Conservation (phyloP, 1,140 invertebrate genomes). For the Protaetia brevitarsis region DNA sequence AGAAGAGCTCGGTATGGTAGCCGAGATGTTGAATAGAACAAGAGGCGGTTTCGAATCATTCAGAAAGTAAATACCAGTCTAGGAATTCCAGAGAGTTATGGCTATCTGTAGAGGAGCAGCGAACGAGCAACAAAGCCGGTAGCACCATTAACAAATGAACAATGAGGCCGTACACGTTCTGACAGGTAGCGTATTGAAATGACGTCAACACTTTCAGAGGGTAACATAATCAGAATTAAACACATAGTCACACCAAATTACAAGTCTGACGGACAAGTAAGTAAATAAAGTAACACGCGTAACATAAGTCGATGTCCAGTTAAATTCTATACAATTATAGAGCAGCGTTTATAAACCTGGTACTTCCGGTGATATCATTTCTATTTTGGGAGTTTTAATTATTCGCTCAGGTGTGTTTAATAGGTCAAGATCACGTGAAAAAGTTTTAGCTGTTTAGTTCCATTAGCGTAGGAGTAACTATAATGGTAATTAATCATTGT, state of each 20-base stretch:
- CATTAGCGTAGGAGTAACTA: too few relatives aligned
- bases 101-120: neutral
- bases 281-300: conserved; percentile 28
- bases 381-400: too few relatives aligned
- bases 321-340: neutral
- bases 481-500: too few relatives aligned
- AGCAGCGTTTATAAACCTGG: neutral
- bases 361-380: too few relatives aligned
- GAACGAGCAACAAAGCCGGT: conserved; percentile 19
- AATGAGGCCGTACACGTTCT: conserved; percentile 25
- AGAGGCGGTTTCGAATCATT: conserved; percentile 19
- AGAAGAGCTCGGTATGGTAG: neutral
- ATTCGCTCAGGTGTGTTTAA: too few relatives aligned
- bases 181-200: conserved; percentile 33
- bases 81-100: conserved; percentile 16
- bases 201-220: conserved; percentile 30
- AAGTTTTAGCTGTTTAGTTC: too few relatives aligned
- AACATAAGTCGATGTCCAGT: conserved; percentile 23
- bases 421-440: too few relatives aligned
- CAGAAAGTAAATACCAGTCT: conserved; percentile 23
- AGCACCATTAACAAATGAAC: conserved; percentile 33
- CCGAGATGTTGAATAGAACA: conserved; percentile 15
- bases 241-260: conserved; percentile 34
- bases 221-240: conserved; percentile 32
- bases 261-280: conserved; percentile 31